Evolutionary conservation across 2,888 invertebrate genomes (phyloP), one percentile per base, ranked within the genome.

Genomic region (Pantelozetes paolii): DNA sequence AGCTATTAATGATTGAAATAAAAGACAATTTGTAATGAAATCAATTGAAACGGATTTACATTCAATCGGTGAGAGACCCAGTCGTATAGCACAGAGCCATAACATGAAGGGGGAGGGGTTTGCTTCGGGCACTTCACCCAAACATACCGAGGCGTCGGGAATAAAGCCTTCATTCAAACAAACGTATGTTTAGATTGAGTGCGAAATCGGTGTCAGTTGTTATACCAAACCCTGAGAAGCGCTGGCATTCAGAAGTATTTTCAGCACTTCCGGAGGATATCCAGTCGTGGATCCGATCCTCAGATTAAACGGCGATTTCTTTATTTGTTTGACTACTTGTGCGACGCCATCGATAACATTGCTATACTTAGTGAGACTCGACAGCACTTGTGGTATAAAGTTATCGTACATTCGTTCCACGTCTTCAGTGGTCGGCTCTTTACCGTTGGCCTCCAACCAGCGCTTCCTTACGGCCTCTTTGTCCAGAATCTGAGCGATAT

Each of bases 81-180:
- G 76, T 13, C 82, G 77, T 70, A 82, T 83, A 72, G 82, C 79
- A 76, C 82, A 82, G n/a, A 79, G 77, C 78, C 81, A 83, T n/a
- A 83, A 78, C 83, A 83, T 83, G 76, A 81, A 81, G 0, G 83
- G 82, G 74, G 81, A 81, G 11, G 83, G 83, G 28, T 82, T 78
- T 0, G 81, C 80, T 18, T 81, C 81, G 28, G 79, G 77, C 0
- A 83, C 83, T 76, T 83, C 82, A 77, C 83, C 82, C 0, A 82
- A 81, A 28, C 82, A 80, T 0, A 83, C 82, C 5, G 80, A 77
- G 6, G 77, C 79, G 75, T 83, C 83, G 0, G 82, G 82, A 18
- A 72, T 77, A 72, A 79, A 82, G 23, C 71, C 71, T 71, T n/a
- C 3, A 18, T 8, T 28, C 2, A 28, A 23, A 54, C 20, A 23